phyloP scores from a whole-genome alignment of 2,888 invertebrate species.

The Eristalinus sepulchralis region DNA sequence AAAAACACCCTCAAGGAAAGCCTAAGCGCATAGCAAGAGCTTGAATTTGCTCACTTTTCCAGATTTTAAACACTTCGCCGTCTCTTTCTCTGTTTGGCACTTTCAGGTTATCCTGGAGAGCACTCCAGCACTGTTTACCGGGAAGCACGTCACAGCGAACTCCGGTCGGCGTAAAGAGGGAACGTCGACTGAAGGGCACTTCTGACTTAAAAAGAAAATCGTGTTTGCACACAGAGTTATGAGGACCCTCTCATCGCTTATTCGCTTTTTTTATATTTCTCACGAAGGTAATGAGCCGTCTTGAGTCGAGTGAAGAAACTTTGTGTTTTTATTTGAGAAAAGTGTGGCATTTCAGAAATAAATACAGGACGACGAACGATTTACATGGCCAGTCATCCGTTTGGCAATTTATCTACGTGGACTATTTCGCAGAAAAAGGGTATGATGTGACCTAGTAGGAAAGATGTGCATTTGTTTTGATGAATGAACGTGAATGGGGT shows the following conservation, averaged over 20 bases:
- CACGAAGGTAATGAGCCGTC: constrained; percentile 32
- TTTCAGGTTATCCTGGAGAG: constrained; percentile 38
- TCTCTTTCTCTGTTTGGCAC: constrained; percentile 30
- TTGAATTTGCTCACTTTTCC: constrained; percentile 50
- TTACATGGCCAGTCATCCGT: not conserved
- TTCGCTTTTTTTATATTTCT: not conserved
- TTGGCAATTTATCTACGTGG: not conserved
- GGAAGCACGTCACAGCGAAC: constrained; percentile 29
- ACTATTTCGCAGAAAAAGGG: not conserved
- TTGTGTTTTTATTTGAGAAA: not conserved
- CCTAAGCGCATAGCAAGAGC: constrained; percentile 3
- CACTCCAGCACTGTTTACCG: constrained; percentile 39
- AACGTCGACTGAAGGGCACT: constrained; percentile 39
- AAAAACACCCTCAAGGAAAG: constrained; percentile 4
- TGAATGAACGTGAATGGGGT: too few relatives aligned
- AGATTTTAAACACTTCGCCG: constrained; percentile 39
- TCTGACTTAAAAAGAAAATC: constrained; percentile 42
- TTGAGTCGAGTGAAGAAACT: not conserved
- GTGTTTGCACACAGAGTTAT: constrained; percentile 34
- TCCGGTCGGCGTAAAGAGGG: not conserved
- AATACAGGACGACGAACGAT: not conserved
- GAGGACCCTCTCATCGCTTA: constrained; percentile 17
- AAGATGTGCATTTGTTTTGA: too few relatives aligned
- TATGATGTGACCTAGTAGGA: too few relatives aligned
- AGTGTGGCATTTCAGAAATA: not conserved